A percentile compares a stretch with the other conserved stretches of the same genome.
These are phyloP conservation scores for Taenaris catops DNA, from an alignment of 2,888 invertebrate genomes.

Conservation along the genomic window DNA sequence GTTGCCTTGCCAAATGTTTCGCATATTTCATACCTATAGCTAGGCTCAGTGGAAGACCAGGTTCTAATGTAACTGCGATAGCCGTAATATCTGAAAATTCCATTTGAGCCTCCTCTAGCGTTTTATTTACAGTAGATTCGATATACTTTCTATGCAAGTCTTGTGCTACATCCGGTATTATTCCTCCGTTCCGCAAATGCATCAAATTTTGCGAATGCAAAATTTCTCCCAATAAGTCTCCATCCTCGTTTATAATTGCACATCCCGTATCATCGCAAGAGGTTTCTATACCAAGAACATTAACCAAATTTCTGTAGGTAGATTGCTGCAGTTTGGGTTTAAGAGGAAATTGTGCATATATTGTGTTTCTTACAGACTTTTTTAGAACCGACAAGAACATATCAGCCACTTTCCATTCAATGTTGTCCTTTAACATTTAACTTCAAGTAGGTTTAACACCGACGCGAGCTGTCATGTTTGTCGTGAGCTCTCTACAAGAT, in stretches of 20 bases:
- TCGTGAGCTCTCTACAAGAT: too few relatives aligned
- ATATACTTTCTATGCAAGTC: conserved; percentile 90
- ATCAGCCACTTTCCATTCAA: too few relatives aligned
- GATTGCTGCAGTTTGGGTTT: too few relatives aligned
- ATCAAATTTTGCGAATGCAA: conserved; percentile 88
- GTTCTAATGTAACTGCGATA: conserved; percentile 93
- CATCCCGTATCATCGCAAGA: conserved; percentile 99
- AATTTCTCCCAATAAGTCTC: conserved; percentile 89
- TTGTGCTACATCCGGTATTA: conserved; percentile 93
- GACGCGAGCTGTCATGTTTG: too few relatives aligned
- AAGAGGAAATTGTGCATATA: too few relatives aligned
- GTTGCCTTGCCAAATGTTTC: conserved; percentile 84
- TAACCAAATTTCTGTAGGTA: too few relatives aligned
- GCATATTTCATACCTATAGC: conserved; percentile 91
- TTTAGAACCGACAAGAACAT: too few relatives aligned
- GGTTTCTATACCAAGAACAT: conserved; percentile 96
- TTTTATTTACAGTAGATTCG: conserved; percentile 83
- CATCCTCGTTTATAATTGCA: conserved; percentile 88
- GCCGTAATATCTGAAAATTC: conserved; percentile 86
- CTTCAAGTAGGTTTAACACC: too few relatives aligned
- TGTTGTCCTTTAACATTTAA: too few relatives aligned
- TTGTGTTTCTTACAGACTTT: too few relatives aligned
- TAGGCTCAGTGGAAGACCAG: conserved; percentile 90
- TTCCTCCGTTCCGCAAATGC: conserved; percentile 90
- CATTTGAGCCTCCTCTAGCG: conserved; percentile 82